These are phyloP conservation scores for Oryzias sinensis DNA, from an alignment of 2,797 vertebrate species.

Conservation along the genomic window DNA sequence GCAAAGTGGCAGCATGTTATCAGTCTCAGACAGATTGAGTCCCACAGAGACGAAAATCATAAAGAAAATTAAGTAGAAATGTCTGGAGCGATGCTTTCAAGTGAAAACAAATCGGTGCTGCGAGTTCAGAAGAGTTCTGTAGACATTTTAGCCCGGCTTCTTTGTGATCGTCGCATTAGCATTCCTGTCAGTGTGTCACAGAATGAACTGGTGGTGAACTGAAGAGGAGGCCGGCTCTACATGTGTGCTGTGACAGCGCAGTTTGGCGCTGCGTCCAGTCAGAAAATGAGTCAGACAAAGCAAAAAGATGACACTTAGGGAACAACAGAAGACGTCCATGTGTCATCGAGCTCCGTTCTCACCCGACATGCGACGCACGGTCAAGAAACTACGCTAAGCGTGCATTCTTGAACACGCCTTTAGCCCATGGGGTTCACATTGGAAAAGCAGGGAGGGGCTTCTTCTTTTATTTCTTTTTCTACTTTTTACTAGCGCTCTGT, in stretches of 20 bases:
- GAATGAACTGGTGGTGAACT: slow-evolving; percentile 73
- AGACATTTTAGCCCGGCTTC: slow-evolving; percentile 44
- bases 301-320: slow-evolving; percentile 22
- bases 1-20: slow-evolving; percentile 51
- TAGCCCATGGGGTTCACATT: too few species aligned
- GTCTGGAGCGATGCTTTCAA: slow-evolving; percentile 57
- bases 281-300: slow-evolving; percentile 48
- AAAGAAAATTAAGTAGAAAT: slow-evolving; percentile 30
- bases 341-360: too few species aligned
- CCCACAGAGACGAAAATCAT: slow-evolving; percentile 46
- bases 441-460: too few species aligned
- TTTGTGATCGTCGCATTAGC: slow-evolving; percentile 61
- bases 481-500: too few species aligned
- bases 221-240: slow-evolving; percentile 52
- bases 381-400: too few species aligned
- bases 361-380: too few species aligned
- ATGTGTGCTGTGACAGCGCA: slow-evolving; percentile 44
- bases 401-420: too few species aligned
- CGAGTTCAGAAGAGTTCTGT: slow-evolving; percentile 47
- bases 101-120: slow-evolving; percentile 56
- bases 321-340: too few species aligned
- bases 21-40: slow-evolving; percentile 28
- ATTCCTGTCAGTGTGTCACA: slow-evolving; percentile 61
- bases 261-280: slow-evolving; percentile 27
- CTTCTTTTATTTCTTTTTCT: too few species aligned